Conservation (phyloP, 1,140 invertebrate genomes). For the Pseudobourletiella spinata region DNA sequence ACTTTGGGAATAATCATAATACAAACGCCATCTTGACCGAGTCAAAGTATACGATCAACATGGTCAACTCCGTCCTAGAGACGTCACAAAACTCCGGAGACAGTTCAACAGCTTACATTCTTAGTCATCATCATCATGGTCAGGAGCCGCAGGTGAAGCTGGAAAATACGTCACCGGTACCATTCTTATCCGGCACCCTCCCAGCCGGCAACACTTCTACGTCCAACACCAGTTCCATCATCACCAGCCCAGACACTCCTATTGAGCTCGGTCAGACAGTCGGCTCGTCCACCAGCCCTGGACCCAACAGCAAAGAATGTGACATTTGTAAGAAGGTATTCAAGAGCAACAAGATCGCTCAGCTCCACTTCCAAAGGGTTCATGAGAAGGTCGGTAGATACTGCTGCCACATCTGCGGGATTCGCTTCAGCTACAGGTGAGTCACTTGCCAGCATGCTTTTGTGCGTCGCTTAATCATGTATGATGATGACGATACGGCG, state of each 20-base stretch:
- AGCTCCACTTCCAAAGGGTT: constrained; percentile 23
- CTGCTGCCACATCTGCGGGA: constrained; percentile 25
- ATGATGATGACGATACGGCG: background rate
- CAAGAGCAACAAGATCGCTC: constrained; percentile 23
- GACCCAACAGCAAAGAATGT: constrained; percentile 15
- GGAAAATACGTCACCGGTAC: too few species aligned
- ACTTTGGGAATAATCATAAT: background rate
- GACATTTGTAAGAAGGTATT: constrained; percentile 21
- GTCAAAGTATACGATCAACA: background rate
- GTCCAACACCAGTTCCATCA: background rate
- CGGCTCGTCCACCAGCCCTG: too few species aligned
- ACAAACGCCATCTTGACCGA: background rate
- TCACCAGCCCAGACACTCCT: too few species aligned
- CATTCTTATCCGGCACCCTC: too few species aligned
- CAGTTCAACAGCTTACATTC: background rate
- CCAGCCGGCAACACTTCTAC: too few species aligned
- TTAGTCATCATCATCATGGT: background rate
- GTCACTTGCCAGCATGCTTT: background rate
- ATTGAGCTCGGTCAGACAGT: too few species aligned
- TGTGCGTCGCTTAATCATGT: background rate
- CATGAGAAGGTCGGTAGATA: constrained; percentile 22
- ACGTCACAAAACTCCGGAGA: background rate
- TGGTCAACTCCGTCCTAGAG: background rate
- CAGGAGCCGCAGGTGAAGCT: background rate
- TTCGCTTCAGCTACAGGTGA: constrained; percentile 28